A percentile compares a stretch with the other conserved stretches of the same genome.
Evolutionary conservation across 2,888 invertebrate genomes (phyloP).

Genomic region (Boloria euphrosyne): DNA sequence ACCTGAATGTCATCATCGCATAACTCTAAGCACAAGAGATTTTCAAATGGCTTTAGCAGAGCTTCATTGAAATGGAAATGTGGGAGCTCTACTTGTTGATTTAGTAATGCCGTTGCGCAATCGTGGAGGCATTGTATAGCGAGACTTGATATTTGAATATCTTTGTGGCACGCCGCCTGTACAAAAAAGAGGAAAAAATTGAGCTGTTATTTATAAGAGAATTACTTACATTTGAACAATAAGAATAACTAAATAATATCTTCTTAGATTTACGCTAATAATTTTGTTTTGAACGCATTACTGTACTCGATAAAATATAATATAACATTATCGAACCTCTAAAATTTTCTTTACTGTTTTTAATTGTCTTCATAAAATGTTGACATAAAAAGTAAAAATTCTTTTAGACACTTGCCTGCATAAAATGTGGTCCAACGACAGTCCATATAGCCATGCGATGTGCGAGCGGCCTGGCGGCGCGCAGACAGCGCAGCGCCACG

Average conservation of each 20-base stretch:
- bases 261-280: no score
- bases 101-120: conserved; percentile 92
- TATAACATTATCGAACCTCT: no score
- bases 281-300: no score
- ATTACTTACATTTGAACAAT: no score
- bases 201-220: background rate
- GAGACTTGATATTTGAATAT: conserved; percentile 93
- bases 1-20: conserved; percentile 97
- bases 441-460: conserved; percentile 97
- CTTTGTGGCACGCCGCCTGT: conserved; percentile 95
- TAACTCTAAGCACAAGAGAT: conserved; percentile 94
- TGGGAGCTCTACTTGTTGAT: conserved; percentile 93
- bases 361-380: no score
- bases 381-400: no score
- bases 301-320: no score
- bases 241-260: no score
- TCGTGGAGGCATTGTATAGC: conserved; percentile 96
- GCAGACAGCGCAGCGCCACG: conserved; percentile 92
- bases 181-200: conserved; percentile 17
- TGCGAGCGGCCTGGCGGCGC: conserved; percentile 92
- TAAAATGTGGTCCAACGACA: conserved; percentile 94
- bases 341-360: background rate
- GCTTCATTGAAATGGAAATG: conserved; percentile 98
- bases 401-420: conserved; percentile 84
- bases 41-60: conserved; percentile 96